phyloP scores from a whole-genome alignment of 2,797 vertebrate genomes.

The Sebastes oblongus region DNA sequence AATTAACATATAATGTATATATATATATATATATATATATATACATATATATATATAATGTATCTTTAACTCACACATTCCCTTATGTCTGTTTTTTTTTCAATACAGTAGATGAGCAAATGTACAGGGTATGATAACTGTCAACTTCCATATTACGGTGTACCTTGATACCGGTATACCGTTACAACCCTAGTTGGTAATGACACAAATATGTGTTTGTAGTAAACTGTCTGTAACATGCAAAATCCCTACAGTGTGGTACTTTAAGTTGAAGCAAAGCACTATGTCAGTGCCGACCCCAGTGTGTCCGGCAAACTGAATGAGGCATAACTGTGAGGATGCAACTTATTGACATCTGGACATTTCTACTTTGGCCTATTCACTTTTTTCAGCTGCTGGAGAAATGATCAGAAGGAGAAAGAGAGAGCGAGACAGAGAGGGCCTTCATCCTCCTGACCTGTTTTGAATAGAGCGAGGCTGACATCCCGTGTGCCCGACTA shows the following conservation, averaged over 20 bases:
- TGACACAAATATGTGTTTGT: background rate
- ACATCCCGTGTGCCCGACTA: slow-evolving; percentile 97
- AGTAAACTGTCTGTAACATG: background rate
- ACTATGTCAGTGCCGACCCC: background rate
- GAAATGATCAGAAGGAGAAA: slow-evolving; percentile 8
- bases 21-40: too few species aligned
- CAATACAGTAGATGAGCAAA: too few species aligned
- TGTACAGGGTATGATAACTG: too few species aligned
- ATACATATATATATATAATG: too few species aligned
- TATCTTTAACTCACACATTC: too few species aligned
- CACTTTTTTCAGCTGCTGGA: slow-evolving; percentile 12
- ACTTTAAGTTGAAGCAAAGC: background rate
- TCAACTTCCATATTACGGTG: too few species aligned
- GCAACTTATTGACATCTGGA: slow-evolving; percentile 16
- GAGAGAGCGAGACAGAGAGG: slow-evolving; percentile 41
- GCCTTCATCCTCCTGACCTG: slow-evolving; percentile 86
- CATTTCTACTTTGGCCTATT: background rate
- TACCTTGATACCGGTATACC: too few species aligned
- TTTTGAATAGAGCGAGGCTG: slow-evolving; percentile 97
- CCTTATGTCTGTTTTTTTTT: too few species aligned
- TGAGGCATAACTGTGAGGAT: slow-evolving; percentile 2
- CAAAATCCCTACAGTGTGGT: background rate
- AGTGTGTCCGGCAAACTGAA: background rate
- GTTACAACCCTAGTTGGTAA: background rate
- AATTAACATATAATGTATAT: too few species aligned